Base-by-base conservation (phyloP, 1,140 invertebrate species). In the Schmidtea mediterranea region DNA sequence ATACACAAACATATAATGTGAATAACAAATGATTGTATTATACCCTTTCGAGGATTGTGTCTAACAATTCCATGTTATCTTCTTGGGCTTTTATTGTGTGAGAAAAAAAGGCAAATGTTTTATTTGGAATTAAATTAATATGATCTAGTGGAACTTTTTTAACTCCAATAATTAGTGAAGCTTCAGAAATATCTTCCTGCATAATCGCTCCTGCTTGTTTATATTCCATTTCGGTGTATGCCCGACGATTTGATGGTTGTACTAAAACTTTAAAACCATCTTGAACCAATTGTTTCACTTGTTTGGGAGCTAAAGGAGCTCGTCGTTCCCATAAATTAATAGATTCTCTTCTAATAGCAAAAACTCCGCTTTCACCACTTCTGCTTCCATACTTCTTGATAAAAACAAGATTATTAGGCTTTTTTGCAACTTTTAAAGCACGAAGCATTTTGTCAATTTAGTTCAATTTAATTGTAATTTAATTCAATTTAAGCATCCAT, bases 61-160 rank as follows among this genome's bases (percentile, higher is more conserved):
- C 92, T 46, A 98, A 64, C 39, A 98, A 71, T 0, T 82, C 75
- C 90, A 98, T 97, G 60, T 98, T 98, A 12, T 76, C 78, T 59
- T 92, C 82, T 63, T 98, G 90, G 0, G 87, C 92, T 66, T 98
- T 98, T 53, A 97, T 97, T 0, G 89, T 97, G 60, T 98, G 92
- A 1, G 89, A 97, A 62, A 97, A 98, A 62, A 95, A 83, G 54
- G 83, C 92, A 57, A 95, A 97, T 0, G 89, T 95, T 63, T 90
- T 92, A 55, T 90, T 78, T 0, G 86, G 82, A 49, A 94, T 76
- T 0, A 98, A 66, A 0, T 77, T 70, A 19, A 19, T 10, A 41
- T 19, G 22, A 61, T 97, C 92, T 9, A 92, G 74, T 0, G 90
- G 89, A 1, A 89, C 82, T 69, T 92, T 82, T 59, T 97, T 98